phyloP scores from a whole-genome alignment of 2,113 vertebrate genomes.

The Panthera uncia region DNA sequence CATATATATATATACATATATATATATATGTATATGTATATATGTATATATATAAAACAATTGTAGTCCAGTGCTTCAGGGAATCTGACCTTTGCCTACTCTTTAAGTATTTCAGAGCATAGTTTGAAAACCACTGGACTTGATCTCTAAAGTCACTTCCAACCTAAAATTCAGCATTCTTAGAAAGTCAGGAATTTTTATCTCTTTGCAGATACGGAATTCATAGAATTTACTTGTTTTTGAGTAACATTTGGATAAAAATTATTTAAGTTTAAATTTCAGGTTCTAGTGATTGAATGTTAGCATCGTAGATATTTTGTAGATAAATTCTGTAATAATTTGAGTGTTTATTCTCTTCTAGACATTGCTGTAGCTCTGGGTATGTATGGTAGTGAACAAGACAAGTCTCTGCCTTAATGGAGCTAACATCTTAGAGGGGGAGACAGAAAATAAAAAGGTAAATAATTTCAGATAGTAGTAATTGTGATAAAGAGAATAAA shows the following conservation, averaged over 20 bases:
- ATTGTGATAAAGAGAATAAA: background rate
- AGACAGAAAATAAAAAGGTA: background rate
- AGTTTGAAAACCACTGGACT: constrained; percentile 25
- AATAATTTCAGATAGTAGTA: background rate
- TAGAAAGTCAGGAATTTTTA: background rate
- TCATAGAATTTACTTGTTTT: constrained; percentile 1
- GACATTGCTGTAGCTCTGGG: background rate
- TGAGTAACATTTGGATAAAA: background rate
- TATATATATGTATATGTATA: background rate
- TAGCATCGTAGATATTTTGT: background rate
- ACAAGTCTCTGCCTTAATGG: background rate
- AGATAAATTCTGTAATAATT: constrained; percentile 16
- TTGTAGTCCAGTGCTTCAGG: background rate
- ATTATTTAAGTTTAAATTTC: constrained; percentile 10
- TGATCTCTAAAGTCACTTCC: background rate
- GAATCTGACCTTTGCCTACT: background rate
- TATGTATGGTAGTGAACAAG: background rate
- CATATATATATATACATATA: background rate
- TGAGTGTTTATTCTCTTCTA: constrained; percentile 4
- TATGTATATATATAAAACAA: background rate
- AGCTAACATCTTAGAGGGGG: background rate
- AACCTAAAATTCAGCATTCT: constrained; percentile 33
- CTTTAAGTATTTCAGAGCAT: background rate
- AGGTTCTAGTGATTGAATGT: background rate
- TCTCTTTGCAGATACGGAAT: background rate